A percentile compares a stretch with the other conserved stretches of the same genome.
Conservation (phyloP, 1,140 invertebrate species). For the Zaprionus taronus region DNA sequence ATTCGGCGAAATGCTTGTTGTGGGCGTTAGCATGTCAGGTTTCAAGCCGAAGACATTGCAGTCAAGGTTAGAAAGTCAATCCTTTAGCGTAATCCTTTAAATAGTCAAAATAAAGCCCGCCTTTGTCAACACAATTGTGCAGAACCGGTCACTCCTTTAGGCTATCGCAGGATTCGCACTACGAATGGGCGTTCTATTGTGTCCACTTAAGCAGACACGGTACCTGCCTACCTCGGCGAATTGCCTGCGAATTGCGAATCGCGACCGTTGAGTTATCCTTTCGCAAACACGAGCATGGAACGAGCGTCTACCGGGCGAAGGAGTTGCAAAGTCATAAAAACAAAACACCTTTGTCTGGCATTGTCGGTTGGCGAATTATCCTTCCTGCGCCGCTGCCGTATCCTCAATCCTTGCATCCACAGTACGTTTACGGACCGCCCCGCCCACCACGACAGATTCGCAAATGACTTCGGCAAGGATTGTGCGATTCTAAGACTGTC, state of each 20-base stretch:
- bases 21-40: constrained; percentile 58
- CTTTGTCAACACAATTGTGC: constrained; percentile 79
- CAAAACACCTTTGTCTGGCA: constrained; percentile 82
- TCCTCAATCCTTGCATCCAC: constrained; percentile 59
- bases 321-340: constrained; percentile 84
- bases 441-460: constrained; percentile 51
- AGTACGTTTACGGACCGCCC: constrained; percentile 44
- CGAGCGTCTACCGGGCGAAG: constrained; percentile 61
- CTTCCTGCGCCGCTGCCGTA: constrained; percentile 71
- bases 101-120: constrained; percentile 83
- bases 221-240: constrained; percentile 58
- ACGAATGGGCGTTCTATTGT: constrained; percentile 77
- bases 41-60: constrained; percentile 29
- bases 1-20: constrained; percentile 67
- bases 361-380: constrained; percentile 80
- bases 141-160: constrained; percentile 52
- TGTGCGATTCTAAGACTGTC: constrained; percentile 16
- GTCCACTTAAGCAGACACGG: constrained; percentile 68
- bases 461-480: constrained; percentile 50
- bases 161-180: constrained; percentile 60
- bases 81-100: constrained; percentile 84
- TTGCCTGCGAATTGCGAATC: constrained; percentile 53
- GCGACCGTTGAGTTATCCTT: constrained; percentile 77
- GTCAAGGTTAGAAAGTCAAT: constrained; percentile 82
- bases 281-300: constrained; percentile 64